phyloP scores from a whole-genome alignment of 1,140 invertebrate species.

The Charaxes varanes region DNA sequence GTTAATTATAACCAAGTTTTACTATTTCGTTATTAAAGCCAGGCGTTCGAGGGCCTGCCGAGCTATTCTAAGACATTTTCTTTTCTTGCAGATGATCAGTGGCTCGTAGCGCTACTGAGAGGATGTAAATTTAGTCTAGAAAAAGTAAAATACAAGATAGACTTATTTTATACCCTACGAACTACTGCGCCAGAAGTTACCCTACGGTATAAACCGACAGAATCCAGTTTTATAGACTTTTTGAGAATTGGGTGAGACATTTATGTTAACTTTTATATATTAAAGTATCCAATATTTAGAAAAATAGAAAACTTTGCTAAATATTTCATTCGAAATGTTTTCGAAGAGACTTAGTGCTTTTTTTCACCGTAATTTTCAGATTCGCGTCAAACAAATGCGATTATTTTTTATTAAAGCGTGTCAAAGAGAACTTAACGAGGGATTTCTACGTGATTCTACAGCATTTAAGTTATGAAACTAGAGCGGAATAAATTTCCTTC shows the following conservation, averaged over 20 bases:
- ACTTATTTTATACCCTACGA: constrained; percentile 80
- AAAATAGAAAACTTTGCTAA: no score
- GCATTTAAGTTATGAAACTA: no score
- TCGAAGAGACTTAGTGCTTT: no score
- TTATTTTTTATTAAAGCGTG: no score
- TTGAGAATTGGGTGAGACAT: constrained; percentile 64
- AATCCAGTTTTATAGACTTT: constrained; percentile 57
- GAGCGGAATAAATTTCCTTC: no score
- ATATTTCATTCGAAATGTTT: no score
- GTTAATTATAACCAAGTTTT: not conserved
- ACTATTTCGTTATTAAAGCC: no score
- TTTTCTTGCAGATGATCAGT: constrained; percentile 79
- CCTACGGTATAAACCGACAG: constrained; percentile 54
- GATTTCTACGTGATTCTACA: no score
- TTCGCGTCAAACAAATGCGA: no score
- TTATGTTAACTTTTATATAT: not conserved
- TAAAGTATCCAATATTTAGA: not conserved
- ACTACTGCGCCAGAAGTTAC: constrained; percentile 63
- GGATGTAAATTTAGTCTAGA: constrained; percentile 92
- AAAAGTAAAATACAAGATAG: constrained; percentile 87
- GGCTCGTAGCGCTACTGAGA: constrained; percentile 85
- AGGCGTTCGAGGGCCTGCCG: no score
- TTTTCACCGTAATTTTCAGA: no score
- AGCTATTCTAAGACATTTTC: not conserved
- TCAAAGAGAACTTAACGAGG: no score